Base-by-base conservation (phyloP, 1,140 invertebrate genomes). In the Copidosoma floridanum region DNA sequence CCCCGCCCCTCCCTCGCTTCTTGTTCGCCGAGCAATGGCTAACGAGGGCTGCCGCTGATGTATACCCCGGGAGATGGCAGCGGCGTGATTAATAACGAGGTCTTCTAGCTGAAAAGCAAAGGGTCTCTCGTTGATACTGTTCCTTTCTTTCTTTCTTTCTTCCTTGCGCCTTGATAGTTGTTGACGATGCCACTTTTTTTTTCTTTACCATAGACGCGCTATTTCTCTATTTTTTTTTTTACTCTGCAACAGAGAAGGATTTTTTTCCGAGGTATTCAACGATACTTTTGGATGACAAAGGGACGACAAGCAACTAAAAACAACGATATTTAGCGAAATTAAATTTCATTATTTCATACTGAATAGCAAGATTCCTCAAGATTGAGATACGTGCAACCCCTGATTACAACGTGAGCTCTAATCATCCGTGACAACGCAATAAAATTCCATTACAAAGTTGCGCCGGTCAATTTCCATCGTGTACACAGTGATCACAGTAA, bases 31-130 rank as follows among this genome's bases (percentile, higher is more conserved):
- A 58, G 56, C 58, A 53, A 66, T 57, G 65, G 71, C 70, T 76
- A 79, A 79, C 77, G 75, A 79, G 77, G 69, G 66, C 68, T 66
- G 64, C 66, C n/a, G n/a, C n/a, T n/a, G n/a, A n/a, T n/a, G n/a
- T n/a, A n/a, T n/a, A 71, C 70, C 68, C 66, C 67, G 70, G 71
- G 70, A 76, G 71, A 77, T 76, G 71, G 68, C 68, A 75, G 65
- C 67, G 63, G 68, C 68, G 69, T 76, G 75, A 79, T 78, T 79
- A 78, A 78, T 78, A 79, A 79, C 76, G 70, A 76, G 70, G 69
- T 74, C 68, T 71, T 71, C 63, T 66, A 32, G 32, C 14, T 18
- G 44, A 54, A 46, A 44, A 37, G 14, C 23, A 18, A 21, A 7
- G 52, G 12, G n/a, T n/a, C n/a, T n/a, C n/a, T 44, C 52, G 51